These are phyloP conservation scores for Stigmatopora argus DNA, from an alignment of 2,113 vertebrate species.

Conservation along the genomic window DNA sequence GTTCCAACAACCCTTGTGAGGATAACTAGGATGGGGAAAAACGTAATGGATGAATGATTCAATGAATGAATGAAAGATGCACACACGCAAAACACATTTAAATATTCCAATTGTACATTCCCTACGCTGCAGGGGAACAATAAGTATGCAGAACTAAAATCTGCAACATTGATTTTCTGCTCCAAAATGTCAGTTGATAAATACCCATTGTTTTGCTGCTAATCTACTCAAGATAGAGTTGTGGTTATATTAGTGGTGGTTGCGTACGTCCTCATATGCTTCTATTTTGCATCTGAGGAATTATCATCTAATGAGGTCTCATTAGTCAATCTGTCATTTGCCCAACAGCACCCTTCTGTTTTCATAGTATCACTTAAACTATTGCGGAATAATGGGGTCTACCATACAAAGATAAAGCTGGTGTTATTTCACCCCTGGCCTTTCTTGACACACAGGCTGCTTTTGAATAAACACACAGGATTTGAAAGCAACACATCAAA, in stretches of 20 bases:
- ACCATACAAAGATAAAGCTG: conserved; percentile 56
- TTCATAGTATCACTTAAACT: conserved; percentile 60
- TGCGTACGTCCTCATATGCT: conserved; percentile 37
- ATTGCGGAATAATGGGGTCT: conserved; percentile 48
- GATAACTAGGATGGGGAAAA: no score
- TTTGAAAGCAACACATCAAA: conserved; percentile 12
- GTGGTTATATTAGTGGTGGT: conserved; percentile 32
- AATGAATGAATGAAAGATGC: no score
- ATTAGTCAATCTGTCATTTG: conserved; percentile 56
- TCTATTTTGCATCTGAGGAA: conserved; percentile 38
- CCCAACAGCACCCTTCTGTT: conserved; percentile 35
- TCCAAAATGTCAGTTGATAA: conserved; percentile 19
- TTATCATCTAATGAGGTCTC: conserved; percentile 45
- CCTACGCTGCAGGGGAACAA: no score
- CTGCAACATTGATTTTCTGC: background rate
- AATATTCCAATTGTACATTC: no score
- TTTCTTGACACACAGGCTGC: conserved; percentile 39
- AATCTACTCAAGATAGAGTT: conserved; percentile 17
- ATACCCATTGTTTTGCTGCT: conserved; percentile 7
- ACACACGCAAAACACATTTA: no score
- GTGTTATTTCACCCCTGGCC: conserved; percentile 57
- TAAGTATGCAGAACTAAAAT: no score
- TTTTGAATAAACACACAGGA: conserved; percentile 36
- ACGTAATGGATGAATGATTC: no score
- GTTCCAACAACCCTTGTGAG: no score